Evolutionary conservation across 1,140 invertebrate genomes (phyloP).

Genomic region (Caenorhabditis inopinata): DNA sequence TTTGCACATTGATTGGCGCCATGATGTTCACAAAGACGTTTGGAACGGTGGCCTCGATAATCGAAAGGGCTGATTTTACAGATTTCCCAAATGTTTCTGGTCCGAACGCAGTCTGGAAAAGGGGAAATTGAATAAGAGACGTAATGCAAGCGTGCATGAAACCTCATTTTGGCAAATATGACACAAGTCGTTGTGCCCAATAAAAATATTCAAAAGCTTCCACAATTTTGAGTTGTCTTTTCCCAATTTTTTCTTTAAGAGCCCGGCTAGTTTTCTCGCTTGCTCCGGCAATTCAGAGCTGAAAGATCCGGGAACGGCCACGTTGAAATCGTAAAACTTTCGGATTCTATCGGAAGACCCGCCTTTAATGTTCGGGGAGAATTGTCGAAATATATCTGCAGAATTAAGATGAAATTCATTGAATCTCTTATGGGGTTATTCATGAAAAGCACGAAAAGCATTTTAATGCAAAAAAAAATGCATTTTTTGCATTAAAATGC

Average conservation of each 20-base stretch:
- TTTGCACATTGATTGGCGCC: constrained; percentile 21
- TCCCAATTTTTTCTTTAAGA: background rate
- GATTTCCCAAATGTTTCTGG: background rate
- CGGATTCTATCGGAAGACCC: background rate
- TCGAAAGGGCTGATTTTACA: background rate
- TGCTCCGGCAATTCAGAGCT: background rate
- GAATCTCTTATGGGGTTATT: too few species aligned
- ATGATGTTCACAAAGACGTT: constrained; percentile 22
- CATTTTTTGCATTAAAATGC: too few species aligned
- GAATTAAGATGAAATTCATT: background rate
- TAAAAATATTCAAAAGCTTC: constrained; percentile 38
- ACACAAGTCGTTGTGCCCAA: constrained; percentile 29
- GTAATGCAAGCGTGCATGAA: background rate
- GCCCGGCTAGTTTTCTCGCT: background rate
- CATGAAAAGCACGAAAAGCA: too few species aligned
- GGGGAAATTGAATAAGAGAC: background rate
- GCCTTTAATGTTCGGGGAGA: background rate
- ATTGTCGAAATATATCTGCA: constrained; percentile 28
- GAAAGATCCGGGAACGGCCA: constrained; percentile 15
- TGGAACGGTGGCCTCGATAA: background rate
- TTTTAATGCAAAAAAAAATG: too few species aligned
- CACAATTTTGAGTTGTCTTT: background rate
- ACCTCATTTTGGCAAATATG: constrained; percentile 16
- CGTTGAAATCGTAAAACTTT: constrained; percentile 18
- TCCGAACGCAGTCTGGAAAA: background rate